Percentiles rank a stretch among this genome's conserved stretches.
Conservation (phyloP, 2,888 invertebrate genomes). For the Rutpela maculata region DNA sequence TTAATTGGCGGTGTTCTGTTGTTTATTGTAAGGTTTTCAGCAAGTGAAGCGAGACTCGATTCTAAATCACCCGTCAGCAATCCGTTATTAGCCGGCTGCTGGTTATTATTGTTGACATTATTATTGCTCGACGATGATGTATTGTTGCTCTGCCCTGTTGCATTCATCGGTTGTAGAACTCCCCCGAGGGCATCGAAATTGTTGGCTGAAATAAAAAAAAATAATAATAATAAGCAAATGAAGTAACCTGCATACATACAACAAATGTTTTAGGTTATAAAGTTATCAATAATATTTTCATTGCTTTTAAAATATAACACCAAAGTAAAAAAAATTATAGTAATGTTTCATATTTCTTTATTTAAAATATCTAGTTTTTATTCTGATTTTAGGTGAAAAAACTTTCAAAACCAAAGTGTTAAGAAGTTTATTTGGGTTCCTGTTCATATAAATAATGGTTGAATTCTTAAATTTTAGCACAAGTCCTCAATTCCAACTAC, state of each 20-base stretch:
- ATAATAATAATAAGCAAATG: background rate
- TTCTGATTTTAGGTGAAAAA: too few relatives aligned
- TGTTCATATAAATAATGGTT: background rate
- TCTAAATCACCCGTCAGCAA: conserved; percentile 95
- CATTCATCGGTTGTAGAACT: conserved; percentile 79
- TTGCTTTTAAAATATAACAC: background rate
- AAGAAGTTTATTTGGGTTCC: too few relatives aligned
- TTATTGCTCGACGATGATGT: conserved; percentile 51
- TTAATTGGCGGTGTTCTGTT: conserved; percentile 81
- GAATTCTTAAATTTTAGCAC: background rate
- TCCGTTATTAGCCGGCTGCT: conserved; percentile 72
- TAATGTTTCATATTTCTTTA: too few relatives aligned
- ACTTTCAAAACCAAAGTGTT: too few relatives aligned
- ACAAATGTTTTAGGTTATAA: too few relatives aligned
- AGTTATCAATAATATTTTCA: background rate
- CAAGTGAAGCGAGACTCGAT: conserved; percentile 93
- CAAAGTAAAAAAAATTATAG: background rate
- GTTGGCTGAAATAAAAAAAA: conserved; percentile 63
- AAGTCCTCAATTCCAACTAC: background rate
- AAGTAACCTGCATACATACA: background rate
- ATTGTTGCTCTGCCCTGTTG: conserved; percentile 57
- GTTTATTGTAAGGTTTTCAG: conserved; percentile 93
- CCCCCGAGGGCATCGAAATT: conserved; percentile 86
- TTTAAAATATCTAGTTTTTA: too few relatives aligned
- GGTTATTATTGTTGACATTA: conserved; percentile 59